These are phyloP conservation scores for Pteria penguin DNA, from an alignment of 2,888 invertebrate genomes.

Conservation along the genomic window DNA sequence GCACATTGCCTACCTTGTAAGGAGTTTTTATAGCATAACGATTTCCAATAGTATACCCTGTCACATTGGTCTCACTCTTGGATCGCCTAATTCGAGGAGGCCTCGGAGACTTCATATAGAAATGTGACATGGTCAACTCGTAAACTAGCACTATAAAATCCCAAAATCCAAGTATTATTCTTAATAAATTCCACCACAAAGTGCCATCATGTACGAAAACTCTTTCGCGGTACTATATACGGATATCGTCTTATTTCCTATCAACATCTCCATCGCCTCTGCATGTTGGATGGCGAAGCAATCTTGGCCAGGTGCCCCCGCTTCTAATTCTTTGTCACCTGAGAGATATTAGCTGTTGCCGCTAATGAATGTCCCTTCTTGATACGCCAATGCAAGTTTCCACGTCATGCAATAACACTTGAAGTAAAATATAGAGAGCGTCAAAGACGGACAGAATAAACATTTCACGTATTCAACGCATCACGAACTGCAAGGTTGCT, in stretches of 20 bases:
- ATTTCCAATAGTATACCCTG: slow-evolving; percentile 32
- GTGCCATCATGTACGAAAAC: too few species aligned
- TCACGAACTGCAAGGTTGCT: too few species aligned
- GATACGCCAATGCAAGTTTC: too few species aligned
- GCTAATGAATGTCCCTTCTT: background rate
- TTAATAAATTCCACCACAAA: too few species aligned
- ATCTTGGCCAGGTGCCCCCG: slow-evolving; percentile 17
- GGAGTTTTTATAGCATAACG: slow-evolving; percentile 9
- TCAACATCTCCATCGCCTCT: too few species aligned
- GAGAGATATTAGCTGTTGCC: background rate
- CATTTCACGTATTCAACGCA: too few species aligned
- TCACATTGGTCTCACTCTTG: slow-evolving; percentile 22
- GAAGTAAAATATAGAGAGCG: too few species aligned
- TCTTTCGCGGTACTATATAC: too few species aligned
- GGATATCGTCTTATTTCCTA: too few species aligned
- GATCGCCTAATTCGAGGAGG: slow-evolving; percentile 22
- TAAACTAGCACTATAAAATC: background rate
- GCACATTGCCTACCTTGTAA: background rate
- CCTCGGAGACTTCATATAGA: slow-evolving; percentile 12
- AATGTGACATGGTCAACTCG: background rate
- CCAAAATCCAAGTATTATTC: background rate
- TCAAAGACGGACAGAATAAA: too few species aligned
- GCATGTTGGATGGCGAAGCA: background rate
- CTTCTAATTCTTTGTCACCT: slow-evolving; percentile 13
- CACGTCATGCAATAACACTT: too few species aligned